Conservation (phyloP, 2,797 vertebrate genomes). For the Silurus lanzhouensis region DNA sequence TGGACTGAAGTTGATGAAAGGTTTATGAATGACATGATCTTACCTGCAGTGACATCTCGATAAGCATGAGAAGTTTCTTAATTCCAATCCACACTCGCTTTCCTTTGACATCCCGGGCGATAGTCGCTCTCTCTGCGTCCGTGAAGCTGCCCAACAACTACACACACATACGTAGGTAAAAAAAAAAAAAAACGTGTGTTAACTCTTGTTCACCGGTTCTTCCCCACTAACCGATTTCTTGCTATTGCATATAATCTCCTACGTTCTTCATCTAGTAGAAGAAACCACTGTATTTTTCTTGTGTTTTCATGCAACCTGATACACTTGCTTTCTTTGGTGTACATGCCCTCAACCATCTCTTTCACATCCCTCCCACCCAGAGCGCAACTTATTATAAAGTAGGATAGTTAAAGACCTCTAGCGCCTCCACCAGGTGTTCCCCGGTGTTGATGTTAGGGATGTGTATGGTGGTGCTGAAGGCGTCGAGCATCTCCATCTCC, state of each 20-base stretch:
- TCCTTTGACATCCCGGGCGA: slow-evolving; percentile 87
- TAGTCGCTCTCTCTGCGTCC: slow-evolving; percentile 87
- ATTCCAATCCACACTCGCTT: slow-evolving; percentile 93
- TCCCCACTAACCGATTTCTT: background rate
- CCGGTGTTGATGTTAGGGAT: slow-evolving; percentile 91
- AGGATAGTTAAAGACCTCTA: slow-evolving; percentile 80
- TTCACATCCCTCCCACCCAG: background rate
- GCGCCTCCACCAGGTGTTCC: slow-evolving; percentile 90
- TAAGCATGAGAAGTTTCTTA: slow-evolving; percentile 96
- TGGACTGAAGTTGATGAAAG: background rate
- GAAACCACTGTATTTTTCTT: background rate
- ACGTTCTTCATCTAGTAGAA: background rate
- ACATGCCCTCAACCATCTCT: background rate
- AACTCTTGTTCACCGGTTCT: background rate
- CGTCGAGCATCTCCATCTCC: slow-evolving; percentile 98
- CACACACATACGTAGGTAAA: background rate
- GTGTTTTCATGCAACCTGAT: background rate
- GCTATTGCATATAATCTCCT: background rate
- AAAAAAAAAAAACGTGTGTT: too few relatives aligned
- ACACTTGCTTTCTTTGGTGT: background rate
- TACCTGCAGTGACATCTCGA: slow-evolving; percentile 97
- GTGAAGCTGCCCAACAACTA: slow-evolving; percentile 85
- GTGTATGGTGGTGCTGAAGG: slow-evolving; percentile 95
- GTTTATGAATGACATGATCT: slow-evolving; percentile 23
- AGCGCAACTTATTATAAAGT: background rate